Base-by-base conservation (phyloP, 2,888 invertebrate species). In the Melanargia galathea region DNA sequence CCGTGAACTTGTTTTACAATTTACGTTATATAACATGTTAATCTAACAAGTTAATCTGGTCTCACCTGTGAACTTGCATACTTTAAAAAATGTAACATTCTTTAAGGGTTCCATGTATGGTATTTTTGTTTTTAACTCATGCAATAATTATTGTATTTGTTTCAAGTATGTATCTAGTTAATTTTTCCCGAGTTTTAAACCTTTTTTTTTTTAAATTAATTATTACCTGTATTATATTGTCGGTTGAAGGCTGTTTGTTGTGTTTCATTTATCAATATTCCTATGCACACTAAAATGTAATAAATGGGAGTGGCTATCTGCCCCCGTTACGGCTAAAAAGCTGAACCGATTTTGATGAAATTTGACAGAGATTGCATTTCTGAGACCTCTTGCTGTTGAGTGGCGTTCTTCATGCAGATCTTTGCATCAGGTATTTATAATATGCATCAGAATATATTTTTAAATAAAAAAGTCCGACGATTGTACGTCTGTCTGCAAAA, bases 181-280 rank as follows among this genome's bases (percentile, higher is more conserved):
- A 46, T 46, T 4, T 7, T 6, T 4, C 10, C 30, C 13, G 20
- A 33, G 52, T 54, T 54, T 43, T 54, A 35, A 54, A 20, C 11
- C 13, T 35, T 35, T 35, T 35, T 52, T 22, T 35, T 22, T 52
- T 43, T 10, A 52, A 22, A 35, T n/a, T n/a, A n/a, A n/a, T n/a
- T n/a, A n/a, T n/a, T n/a, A 20, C 38, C 33, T 54, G 52, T 54
- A 54, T 33, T 54, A 54, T 54, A 54, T 33, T 35, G 30, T 51
- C 51, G 52, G 52, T 54, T 54, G 52, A 54, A 54, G 52, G 52
- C 52, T 54, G 52, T 6, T 18, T 54, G 35, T 22, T 22, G 52
- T 54, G 33, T 54, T 54, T 54, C 11, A 54, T 54, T 54, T 35
- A 13, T 49, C 4, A 5, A 7, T 6, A 20, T 0, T 11, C 18